Evolutionary conservation across 2,888 invertebrate genomes (phyloP), one percentile per base, ranked within the genome.

Genomic region (Carterocephalus palaemon): DNA sequence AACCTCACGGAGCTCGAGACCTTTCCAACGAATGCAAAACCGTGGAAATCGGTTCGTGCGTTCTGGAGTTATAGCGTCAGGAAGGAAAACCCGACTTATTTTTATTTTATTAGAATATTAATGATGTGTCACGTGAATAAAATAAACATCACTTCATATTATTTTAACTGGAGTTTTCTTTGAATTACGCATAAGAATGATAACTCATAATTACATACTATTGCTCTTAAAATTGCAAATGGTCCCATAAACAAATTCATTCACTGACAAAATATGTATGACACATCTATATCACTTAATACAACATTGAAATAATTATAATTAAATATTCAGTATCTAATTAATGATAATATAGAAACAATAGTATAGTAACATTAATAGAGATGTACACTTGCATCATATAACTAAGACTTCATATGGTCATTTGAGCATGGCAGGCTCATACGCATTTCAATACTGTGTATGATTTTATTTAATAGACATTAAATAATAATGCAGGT

Each of bases 341-440:
- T 43, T 4, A 43, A 41, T 26, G 6, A 19, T 5, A 19, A 24
- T 24, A 19, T 22, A 12, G 28, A 9, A 33, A 33, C 33, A 41
- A 17, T 23, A 17, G 8, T 31, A 34, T 23, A 26, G 9, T 31
- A 45, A 22, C 20, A 9, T 33, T 28, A 33, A n/a, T n/a, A 37
- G 7, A 41, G 40, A 16, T 24, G n/a, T 39, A 39, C 26, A 46
- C 29, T 34, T 26, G 36, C 24, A 47, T 34, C 46, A 34, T 49
- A 49, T 33, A 19, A 29, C 34, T 48, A 49, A 24, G 10, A 32
- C 31, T 40, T 15, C 38, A 45, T 53, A 53, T 47, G 36, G 38
- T 49, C 47, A 48, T 55, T 49, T 51, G 52, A 54, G 45, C 51
- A 45, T 51, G 43, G 42, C 47, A 29, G 42, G 33, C 42, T 26